These are phyloP conservation scores for Cantharis flavilabris DNA, from an alignment of 2,888 invertebrate species.

Conservation along the genomic window DNA sequence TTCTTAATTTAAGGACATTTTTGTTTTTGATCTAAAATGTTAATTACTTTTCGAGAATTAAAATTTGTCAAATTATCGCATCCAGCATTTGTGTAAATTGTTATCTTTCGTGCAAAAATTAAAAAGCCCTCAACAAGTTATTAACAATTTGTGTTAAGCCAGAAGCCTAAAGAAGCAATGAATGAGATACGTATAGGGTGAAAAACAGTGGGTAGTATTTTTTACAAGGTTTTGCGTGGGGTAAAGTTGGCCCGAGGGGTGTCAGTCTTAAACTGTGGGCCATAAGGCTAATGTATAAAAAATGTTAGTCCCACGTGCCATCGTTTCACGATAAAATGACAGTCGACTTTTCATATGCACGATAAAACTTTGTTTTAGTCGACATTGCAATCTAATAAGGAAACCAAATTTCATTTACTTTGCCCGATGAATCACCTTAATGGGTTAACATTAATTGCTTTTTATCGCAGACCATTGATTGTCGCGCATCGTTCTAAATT, in stretches of 20 bases:
- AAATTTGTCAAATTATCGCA: not conserved
- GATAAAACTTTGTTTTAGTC: not conserved
- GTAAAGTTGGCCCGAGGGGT: conserved; percentile 29
- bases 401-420: not conserved
- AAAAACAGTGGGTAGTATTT: conserved; percentile 32
- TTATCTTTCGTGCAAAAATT: not conserved
- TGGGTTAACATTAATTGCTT: conserved; percentile 2
- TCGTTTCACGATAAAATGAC: conserved; percentile 29
- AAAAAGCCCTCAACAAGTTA: not conserved
- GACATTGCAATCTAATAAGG: not conserved
- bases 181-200: conserved; percentile 31
- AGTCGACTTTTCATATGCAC: conserved; percentile 7
- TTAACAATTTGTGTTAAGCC: conserved; percentile 1
- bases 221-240: conserved; percentile 34
- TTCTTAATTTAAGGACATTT: not conserved
- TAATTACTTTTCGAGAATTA: not conserved
- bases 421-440: not conserved
- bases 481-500: not conserved
- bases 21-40: not conserved
- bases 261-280: conserved; percentile 23
- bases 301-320: conserved; percentile 32
- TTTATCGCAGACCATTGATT: not conserved
- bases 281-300: conserved; percentile 33
- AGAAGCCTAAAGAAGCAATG: conserved; percentile 14
- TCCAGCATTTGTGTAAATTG: not conserved